Evolutionary conservation across 2,797 vertebrate species (phyloP).

Genomic region (Carcharodon carcharias): DNA sequence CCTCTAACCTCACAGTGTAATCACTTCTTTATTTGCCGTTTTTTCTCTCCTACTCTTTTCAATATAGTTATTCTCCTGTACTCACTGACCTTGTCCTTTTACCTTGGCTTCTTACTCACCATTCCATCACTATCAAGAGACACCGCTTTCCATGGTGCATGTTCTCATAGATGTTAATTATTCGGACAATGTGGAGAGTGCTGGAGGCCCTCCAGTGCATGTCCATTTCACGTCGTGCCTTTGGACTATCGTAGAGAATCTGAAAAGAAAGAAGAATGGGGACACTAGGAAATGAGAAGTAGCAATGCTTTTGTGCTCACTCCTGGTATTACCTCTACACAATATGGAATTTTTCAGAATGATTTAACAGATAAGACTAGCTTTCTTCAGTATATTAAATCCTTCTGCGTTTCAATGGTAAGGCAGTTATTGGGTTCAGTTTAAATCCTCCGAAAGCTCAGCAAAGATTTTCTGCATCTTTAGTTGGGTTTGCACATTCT

Average conservation of each 20-base stretch:
- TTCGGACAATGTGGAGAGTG: slow-evolving; percentile 84
- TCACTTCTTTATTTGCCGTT: background rate
- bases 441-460: background rate
- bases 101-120: slow-evolving; percentile 56
- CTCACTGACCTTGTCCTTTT: background rate
- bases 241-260: slow-evolving; percentile 90
- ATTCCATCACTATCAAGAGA: slow-evolving; percentile 97
- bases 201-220: slow-evolving; percentile 84
- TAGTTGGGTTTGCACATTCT: background rate
- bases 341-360: background rate
- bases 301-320: background rate
- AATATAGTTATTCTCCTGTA: background rate
- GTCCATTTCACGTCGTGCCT: slow-evolving; percentile 90
- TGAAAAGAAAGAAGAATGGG: slow-evolving; percentile 47
- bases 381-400: background rate
- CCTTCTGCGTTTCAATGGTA: background rate
- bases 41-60: background rate
- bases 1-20: background rate
- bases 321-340: background rate
- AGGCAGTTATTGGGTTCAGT: background rate
- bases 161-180: slow-evolving; percentile 90
- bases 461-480: background rate
- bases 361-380: background rate
- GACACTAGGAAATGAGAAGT: background rate
- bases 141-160: slow-evolving; percentile 91